Base-by-base conservation (phyloP, 2,888 invertebrate genomes). In the Abrostola triplasia region DNA sequence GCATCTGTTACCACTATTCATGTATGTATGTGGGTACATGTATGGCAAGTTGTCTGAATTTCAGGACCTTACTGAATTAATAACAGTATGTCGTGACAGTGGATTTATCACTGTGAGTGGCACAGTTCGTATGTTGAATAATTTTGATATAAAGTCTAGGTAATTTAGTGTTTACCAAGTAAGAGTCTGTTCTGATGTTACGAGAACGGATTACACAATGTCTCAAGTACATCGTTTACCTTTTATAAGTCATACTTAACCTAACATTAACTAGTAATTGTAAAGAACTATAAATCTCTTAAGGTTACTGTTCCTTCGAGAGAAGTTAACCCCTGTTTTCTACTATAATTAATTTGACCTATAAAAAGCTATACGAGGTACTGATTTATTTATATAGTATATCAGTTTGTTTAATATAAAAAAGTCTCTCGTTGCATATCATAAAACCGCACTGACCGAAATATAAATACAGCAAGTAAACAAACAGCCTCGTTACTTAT, bases 71-170 rank as follows among this genome's bases (percentile, higher is more conserved):
- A 64, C 64, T 66, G 64, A 75, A 83, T 77, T 79, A 73, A 82
- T 80, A 74, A 70, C 69, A 56, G 38, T 64, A 81, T 83, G 76
- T 67, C 79, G 76, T 83, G 79, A 38, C 49, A 77, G 70, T 61
- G 61, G 64, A 70, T 68, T 64, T 62, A 77, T 64, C 37, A 66
- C 59, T 59, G 62, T 50, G 53, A 40, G 55, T 70, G 49, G 24
- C n/a, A 38, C 44, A 35, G 44, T 61, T 24, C 13, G 12, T 24
- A 24, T 58, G 59, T 64, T 52, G 60, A 51, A 59, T 59, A 42
- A 60, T 13, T 53, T 47, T 38, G 49, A 49, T 37, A 13, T 10
- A 6, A 38, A 8, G 38, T 10, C 44, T 9, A 24, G 24, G 7
- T 24, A 47, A 24, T 24, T 24, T 2, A 4, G 44, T 24, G 24